Percentiles rank a stretch among this genome's conserved stretches.
phyloP scores from a whole-genome alignment of 2,888 invertebrate genomes.

The Fissipunctia ypsillon region DNA sequence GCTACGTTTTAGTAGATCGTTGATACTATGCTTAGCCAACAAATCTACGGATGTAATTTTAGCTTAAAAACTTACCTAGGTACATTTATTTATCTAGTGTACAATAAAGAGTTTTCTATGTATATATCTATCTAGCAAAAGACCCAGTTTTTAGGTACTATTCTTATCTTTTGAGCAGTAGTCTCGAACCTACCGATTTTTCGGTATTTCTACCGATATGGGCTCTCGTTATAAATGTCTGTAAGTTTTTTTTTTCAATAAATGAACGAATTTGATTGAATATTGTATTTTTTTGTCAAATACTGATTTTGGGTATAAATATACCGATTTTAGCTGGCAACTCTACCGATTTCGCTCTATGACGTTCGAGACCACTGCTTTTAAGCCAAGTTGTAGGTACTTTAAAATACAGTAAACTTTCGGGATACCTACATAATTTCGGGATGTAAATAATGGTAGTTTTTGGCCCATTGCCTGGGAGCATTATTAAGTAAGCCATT shows the following conservation, averaged over 20 bases:
- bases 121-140: background rate
- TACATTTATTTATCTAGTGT: background rate
- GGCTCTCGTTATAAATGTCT: too few species aligned
- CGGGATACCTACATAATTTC: background rate
- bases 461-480: conserved; percentile 52
- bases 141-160: background rate
- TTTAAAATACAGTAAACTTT: conserved; percentile 18
- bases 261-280: too few species aligned
- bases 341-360: too few species aligned
- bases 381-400: background rate
- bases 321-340: too few species aligned
- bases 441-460: conserved; percentile 37
- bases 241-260: too few species aligned
- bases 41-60: background rate
- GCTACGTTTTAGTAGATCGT: conserved; percentile 7
- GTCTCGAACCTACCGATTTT: too few species aligned
- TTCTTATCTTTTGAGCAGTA: background rate
- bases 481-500: conserved; percentile 50
- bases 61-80: background rate
- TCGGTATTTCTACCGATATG: too few species aligned
- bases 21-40: conserved; percentile 5
- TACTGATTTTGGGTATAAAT: too few species aligned
- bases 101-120: background rate
- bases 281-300: too few species aligned
- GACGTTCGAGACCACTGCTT: too few species aligned